phyloP scores from a whole-genome alignment of 2,797 vertebrate species.

The Syngnathus acus region DNA sequence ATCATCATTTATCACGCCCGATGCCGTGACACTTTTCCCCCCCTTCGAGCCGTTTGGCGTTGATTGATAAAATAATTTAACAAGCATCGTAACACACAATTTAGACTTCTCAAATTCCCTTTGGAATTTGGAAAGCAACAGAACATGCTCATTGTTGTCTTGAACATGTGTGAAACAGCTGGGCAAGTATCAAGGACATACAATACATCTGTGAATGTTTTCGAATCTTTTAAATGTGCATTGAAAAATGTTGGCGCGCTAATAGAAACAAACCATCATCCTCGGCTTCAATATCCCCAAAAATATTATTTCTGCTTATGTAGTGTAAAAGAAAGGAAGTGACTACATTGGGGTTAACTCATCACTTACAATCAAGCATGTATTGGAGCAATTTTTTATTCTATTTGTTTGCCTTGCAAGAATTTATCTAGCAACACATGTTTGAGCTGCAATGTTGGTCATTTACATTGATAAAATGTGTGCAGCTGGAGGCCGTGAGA shows the following conservation, averaged over 20 bases:
- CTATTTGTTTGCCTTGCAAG: slow-evolving; percentile 8
- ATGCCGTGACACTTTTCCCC: neutral
- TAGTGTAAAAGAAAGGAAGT: slow-evolving; percentile 12
- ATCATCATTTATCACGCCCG: neutral
- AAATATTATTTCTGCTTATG: slow-evolving; percentile 6
- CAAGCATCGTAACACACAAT: neutral
- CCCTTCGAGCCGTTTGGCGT: neutral
- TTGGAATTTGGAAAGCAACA: neutral
- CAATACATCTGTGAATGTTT: slow-evolving; percentile 47
- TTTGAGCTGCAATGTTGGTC: slow-evolving; percentile 15
- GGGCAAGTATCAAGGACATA: slow-evolving; percentile 42
- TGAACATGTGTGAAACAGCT: slow-evolving; percentile 59
- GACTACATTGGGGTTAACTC: slow-evolving; percentile 7
- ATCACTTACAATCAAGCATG: neutral
- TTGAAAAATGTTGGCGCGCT: slow-evolving; percentile 30
- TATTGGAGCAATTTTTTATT: slow-evolving; percentile 1
- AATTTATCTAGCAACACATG: slow-evolving; percentile 16
- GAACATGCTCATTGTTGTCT: neutral
- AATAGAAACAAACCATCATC: slow-evolving; percentile 38
- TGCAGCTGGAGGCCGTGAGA: slow-evolving; percentile 14
- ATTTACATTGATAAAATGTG: slow-evolving; percentile 4
- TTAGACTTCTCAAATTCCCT: neutral
- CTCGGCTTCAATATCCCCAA: slow-evolving; percentile 7
- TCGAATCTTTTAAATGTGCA: slow-evolving; percentile 37
- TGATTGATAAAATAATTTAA: neutral